Percentiles rank a stretch among this genome's conserved stretches.
These are phyloP conservation scores for Ctenomys sociabilis DNA, from an alignment of 2,113 vertebrate species.

Conservation along the genomic window DNA sequence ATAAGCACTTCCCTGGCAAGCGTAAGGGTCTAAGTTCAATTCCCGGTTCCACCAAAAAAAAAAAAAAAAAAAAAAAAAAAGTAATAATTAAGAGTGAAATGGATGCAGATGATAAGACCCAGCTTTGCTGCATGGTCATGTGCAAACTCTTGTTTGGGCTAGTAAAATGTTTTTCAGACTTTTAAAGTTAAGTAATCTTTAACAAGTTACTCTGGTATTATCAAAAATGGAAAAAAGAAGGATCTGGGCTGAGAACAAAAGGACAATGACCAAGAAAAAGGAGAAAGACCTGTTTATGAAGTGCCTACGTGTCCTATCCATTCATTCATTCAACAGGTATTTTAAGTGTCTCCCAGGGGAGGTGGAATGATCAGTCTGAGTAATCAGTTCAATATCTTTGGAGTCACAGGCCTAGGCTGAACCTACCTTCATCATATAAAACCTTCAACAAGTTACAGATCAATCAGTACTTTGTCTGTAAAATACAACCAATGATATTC, in stretches of 20 bases:
- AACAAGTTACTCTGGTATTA: conserved; percentile 35
- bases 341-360: not conserved
- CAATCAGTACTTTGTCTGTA: not conserved
- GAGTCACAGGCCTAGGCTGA: not conserved
- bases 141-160: not conserved
- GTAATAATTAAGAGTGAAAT: not conserved
- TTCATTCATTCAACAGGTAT: not conserved
- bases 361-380: not conserved
- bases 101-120: not conserved
- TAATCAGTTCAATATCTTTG: not conserved
- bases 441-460: not conserved
- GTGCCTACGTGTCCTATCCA: not conserved
- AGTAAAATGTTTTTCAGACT: not conserved
- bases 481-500: conserved; percentile 2
- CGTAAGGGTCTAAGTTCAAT: no score
- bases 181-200: conserved; percentile 40
- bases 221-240: conserved; percentile 4
- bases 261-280: not conserved
- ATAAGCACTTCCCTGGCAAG: no score
- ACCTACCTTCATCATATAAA: not conserved
- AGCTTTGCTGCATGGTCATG: not conserved
- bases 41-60: no score
- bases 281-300: not conserved
- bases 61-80: no score
- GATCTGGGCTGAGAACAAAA: not conserved